These are phyloP conservation scores for Mystacides longicornis DNA, from an alignment of 2,888 invertebrate species.

Conservation along the genomic window DNA sequence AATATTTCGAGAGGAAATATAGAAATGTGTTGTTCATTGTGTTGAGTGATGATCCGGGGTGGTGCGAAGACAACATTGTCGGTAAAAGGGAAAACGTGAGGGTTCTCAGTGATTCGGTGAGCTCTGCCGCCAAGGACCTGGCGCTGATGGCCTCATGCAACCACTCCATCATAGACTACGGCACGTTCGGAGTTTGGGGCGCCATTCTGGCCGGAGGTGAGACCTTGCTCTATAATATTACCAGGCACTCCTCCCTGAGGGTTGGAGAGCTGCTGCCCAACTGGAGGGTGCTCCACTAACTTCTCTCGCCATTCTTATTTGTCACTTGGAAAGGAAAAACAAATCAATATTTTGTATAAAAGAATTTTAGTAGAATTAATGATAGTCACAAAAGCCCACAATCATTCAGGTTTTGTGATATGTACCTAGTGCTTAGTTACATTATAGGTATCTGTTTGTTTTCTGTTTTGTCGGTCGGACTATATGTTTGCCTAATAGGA, in stretches of 20 bases:
- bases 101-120: conserved; percentile 33
- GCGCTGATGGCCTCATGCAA: conserved; percentile 45
- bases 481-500: no score
- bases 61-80: conserved; percentile 38
- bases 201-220: conserved; percentile 45
- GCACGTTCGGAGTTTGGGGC: conserved; percentile 46
- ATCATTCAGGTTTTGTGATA: no score
- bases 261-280: conserved; percentile 39
- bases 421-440: no score
- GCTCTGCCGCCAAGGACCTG: conserved; percentile 41
- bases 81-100: conserved; percentile 34
- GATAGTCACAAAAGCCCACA: no score
- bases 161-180: conserved; percentile 47
- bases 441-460: no score
- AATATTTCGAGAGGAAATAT: conserved; percentile 37
- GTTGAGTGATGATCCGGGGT: conserved; percentile 43
- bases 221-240: conserved; percentile 40
- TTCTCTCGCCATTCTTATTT: not conserved
- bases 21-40: conserved; percentile 37
- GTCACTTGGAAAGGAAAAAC: not conserved
- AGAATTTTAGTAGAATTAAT: no score
- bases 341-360: not conserved
- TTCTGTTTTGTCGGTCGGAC: no score
- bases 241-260: conserved; percentile 35
- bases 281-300: conserved; percentile 34